Percentiles rank a stretch among this genome's conserved stretches.
These are phyloP conservation scores for Colostygia pectinataria DNA, from an alignment of 2,888 invertebrate genomes.

Conservation along the genomic window DNA sequence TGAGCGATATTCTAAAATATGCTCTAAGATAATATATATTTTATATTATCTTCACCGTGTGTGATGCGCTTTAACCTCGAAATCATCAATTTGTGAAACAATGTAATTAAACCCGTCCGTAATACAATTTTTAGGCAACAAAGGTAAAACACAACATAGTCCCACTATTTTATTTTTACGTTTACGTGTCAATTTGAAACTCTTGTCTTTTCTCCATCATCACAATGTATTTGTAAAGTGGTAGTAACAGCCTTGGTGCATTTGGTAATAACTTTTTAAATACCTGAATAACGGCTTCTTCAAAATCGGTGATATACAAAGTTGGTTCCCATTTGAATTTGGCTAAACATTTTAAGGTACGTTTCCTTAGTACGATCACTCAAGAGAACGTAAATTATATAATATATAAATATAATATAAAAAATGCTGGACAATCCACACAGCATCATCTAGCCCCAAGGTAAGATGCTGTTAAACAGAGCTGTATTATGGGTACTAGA, in stretches of 20 bases:
- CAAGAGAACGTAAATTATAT: background rate
- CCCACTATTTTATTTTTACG: conserved; percentile 17
- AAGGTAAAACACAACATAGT: conserved; percentile 12
- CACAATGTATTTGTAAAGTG: conserved; percentile 18
- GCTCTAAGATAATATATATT: no score
- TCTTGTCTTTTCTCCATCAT: conserved; percentile 16
- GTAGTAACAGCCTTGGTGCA: conserved; percentile 11
- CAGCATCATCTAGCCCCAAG: no score
- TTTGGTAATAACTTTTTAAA: conserved; percentile 15
- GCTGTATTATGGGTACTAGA: no score
- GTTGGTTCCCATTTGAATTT: conserved; percentile 15
- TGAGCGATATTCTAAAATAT: no score
- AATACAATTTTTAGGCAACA: conserved; percentile 16
- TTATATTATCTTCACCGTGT: no score
- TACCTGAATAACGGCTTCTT: conserved; percentile 17
- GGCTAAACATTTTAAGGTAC: conserved; percentile 12
- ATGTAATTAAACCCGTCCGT: no score
- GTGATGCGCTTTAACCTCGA: conserved; percentile 15
- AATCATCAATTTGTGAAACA: conserved; percentile 8
- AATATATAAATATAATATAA: no score
- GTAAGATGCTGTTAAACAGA: no score
- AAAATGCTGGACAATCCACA: no score
- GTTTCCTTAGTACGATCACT: background rate
- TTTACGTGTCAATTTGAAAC: conserved; percentile 15
- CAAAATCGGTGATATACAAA: conserved; percentile 16